Percentiles rank a stretch among this genome's conserved stretches.
These are phyloP conservation scores for Acronicta aceris DNA, from an alignment of 2,888 invertebrate genomes.

Conservation along the genomic window DNA sequence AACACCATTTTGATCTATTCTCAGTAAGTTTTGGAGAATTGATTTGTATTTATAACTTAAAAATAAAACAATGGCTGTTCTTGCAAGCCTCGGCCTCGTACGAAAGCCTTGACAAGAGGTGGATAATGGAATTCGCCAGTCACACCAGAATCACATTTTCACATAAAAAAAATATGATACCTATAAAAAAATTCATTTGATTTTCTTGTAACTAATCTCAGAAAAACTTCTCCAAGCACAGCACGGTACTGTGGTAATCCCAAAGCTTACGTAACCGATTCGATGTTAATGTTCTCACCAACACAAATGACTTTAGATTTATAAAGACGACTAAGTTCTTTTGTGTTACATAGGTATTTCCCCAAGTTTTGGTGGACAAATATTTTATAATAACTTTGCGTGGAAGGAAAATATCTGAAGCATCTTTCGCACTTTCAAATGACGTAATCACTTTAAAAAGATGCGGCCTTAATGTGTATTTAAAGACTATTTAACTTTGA, in stretches of 20 bases:
- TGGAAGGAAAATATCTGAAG: conserved; percentile 49
- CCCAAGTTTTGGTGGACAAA: conserved; percentile 35
- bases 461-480: conserved; percentile 17
- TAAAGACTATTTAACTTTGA: conserved; percentile 38
- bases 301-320: conserved; percentile 38
- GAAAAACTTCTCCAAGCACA: neutral
- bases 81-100: too few species aligned
- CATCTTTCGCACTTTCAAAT: conserved; percentile 47
- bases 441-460: conserved; percentile 24
- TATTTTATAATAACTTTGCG: conserved; percentile 47
- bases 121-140: too few species aligned
- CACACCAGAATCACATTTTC: too few species aligned
- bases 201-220: neutral
- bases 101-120: too few species aligned
- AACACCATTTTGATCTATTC: too few species aligned
- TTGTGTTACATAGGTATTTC: conserved; percentile 30
- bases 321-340: conserved; percentile 34
- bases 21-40: too few species aligned
- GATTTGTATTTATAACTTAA: too few species aligned
- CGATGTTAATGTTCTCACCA: conserved; percentile 41
- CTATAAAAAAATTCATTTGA: too few species aligned
- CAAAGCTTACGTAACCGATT: conserved; percentile 22
- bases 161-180: too few species aligned
- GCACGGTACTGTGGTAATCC: neutral
- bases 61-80: too few species aligned